Conservation (phyloP, 2,113 vertebrate species). For the Melanocharis versteri region DNA sequence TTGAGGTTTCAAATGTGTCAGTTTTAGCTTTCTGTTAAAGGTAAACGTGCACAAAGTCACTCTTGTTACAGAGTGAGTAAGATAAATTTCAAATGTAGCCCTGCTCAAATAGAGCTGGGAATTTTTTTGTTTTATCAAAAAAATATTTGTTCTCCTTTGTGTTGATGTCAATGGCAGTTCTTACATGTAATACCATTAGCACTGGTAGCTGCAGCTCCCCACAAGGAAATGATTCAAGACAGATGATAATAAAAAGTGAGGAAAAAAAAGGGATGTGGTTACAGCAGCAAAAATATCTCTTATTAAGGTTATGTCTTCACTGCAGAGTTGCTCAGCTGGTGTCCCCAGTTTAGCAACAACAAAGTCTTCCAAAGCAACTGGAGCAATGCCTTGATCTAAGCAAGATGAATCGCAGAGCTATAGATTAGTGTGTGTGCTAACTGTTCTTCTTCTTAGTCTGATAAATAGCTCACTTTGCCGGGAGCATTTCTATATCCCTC, state of each 20-base stretch:
- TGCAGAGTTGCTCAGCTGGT: neutral
- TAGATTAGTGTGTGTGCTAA: neutral
- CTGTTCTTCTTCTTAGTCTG: neutral
- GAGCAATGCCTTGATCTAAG: neutral
- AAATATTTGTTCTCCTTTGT: conserved; percentile 44
- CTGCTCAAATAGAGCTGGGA: conserved; percentile 36
- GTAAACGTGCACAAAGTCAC: neutral
- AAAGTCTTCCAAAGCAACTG: neutral
- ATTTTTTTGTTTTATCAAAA: conserved; percentile 50
- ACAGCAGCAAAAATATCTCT: neutral
- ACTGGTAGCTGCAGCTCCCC: conserved; percentile 62
- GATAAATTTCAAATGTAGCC: conserved; percentile 17
- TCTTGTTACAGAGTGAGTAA: conserved; percentile 40
- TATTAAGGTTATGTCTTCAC: neutral
- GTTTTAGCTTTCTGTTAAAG: conserved; percentile 58
- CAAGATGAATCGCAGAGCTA: neutral
- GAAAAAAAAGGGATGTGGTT: neutral
- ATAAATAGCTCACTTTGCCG: neutral
- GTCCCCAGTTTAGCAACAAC: neutral
- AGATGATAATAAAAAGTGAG: conserved; percentile 64
- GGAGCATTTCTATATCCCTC: neutral
- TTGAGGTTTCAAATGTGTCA: conserved; percentile 31
- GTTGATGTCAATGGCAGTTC: neutral
- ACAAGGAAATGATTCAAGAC: conserved; percentile 67
- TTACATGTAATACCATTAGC: conserved; percentile 50